phyloP scores from a whole-genome alignment of 2,888 invertebrate species.

The Malthinus seriepunctatus region DNA sequence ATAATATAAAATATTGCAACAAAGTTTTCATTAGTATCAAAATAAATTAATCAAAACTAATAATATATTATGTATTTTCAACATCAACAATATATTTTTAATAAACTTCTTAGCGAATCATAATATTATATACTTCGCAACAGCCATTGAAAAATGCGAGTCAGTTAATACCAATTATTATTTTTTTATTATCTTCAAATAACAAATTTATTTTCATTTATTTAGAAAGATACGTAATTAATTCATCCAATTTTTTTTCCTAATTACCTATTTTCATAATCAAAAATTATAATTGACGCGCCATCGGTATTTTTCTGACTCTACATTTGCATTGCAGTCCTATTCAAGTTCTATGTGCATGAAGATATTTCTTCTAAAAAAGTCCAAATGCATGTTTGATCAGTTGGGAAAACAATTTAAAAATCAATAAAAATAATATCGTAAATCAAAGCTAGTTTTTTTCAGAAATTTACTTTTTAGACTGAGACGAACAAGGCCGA shows the following conservation, averaged over 20 bases:
- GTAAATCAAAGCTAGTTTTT: background rate
- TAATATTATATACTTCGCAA: conserved; percentile 50
- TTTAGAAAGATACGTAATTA: conserved; percentile 29
- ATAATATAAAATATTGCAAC: conserved; percentile 42
- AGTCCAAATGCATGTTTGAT: conserved; percentile 37
- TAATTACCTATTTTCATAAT: conserved; percentile 20
- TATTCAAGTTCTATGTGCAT: conserved; percentile 54
- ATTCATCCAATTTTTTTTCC: conserved; percentile 16
- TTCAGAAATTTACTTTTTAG: background rate
- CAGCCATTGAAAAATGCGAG: conserved; percentile 52
- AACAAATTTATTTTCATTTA: conserved; percentile 18
- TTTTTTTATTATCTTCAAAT: conserved; percentile 21
- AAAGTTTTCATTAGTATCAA: conserved; percentile 46
- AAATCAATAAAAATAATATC: background rate
- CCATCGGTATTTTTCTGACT: conserved; percentile 47
- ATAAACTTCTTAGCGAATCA: conserved; percentile 41
- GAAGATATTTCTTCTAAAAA: conserved; percentile 50
- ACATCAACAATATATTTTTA: conserved; percentile 49
- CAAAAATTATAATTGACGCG: conserved; percentile 46
- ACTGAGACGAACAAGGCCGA: background rate
- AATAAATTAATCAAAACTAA: conserved; percentile 50
- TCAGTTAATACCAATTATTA: conserved; percentile 46
- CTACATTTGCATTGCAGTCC: conserved; percentile 52
- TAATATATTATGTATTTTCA: conserved; percentile 45
- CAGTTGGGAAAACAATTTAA: conserved; percentile 28